Percentiles rank a stretch among this genome's conserved stretches.
Evolutionary conservation across 1,140 invertebrate genomes (phyloP).

Genomic region (Ridgeia piscesae): DNA sequence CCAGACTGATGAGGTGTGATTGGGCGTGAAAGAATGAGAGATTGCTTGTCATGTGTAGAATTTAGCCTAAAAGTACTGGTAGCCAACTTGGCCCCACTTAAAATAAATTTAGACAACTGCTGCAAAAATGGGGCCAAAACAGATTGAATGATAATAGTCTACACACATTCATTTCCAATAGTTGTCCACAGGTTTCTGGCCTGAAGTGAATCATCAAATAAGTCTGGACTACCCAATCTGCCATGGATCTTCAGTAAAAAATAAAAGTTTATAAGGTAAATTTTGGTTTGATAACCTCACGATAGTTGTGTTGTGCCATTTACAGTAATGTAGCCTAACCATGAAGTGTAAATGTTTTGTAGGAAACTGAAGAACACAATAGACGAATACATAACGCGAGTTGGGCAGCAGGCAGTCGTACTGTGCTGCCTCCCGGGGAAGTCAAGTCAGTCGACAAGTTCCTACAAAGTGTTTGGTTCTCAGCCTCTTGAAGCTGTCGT

Average conservation of each 20-base stretch:
- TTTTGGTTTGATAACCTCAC: no score
- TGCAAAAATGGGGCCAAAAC: no score
- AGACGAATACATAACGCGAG: conserved; percentile 93
- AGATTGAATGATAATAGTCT: no score
- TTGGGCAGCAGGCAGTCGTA: conserved; percentile 96
- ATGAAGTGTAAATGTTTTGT: conserved; percentile 17
- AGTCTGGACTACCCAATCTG: no score
- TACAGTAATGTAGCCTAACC: neutral
- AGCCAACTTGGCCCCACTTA: no score
- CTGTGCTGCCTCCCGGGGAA: conserved; percentile 96
- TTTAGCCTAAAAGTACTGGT: no score
- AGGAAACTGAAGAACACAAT: conserved; percentile 81
- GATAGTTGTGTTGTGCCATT: neutral
- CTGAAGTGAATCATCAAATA: no score
- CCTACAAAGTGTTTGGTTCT: conserved; percentile 87
- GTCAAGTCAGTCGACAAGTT: conserved; percentile 70
- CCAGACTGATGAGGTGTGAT: conserved; percentile 78
- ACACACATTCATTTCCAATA: no score
- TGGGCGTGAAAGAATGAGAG: neutral
- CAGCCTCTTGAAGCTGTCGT: conserved; percentile 95
- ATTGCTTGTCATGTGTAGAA: neutral
- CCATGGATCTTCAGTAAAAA: no score
- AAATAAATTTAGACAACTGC: no score
- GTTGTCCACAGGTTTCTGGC: no score
- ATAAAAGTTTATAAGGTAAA: no score